These are phyloP conservation scores for Sarcophaga caerulescens DNA, from an alignment of 2,888 invertebrate genomes.

Conservation along the genomic window DNA sequence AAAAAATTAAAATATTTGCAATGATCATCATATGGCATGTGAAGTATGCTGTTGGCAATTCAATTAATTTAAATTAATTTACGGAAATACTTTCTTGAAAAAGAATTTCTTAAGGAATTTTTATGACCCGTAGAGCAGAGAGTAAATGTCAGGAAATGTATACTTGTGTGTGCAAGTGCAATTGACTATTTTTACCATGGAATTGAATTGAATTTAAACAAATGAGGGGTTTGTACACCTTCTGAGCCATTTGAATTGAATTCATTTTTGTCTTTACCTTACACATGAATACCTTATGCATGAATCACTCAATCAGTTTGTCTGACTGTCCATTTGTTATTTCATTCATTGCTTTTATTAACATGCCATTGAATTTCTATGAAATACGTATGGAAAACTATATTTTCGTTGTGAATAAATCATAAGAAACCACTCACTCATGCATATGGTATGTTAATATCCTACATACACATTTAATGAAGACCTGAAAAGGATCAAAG, in stretches of 20 bases:
- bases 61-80: conserved; percentile 58
- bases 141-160: not conserved
- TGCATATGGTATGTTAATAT: too few species aligned
- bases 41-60: conserved; percentile 46
- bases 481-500: not conserved
- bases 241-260: conserved; percentile 7
- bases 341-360: too few species aligned
- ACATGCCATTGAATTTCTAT: too few species aligned
- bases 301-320: too few species aligned
- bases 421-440: too few species aligned
- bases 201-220: not conserved
- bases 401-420: too few species aligned
- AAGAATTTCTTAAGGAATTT: not conserved
- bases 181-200: not conserved
- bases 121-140: not conserved
- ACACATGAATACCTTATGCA: too few species aligned
- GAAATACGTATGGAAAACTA: too few species aligned
- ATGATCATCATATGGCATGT: conserved; percentile 45
- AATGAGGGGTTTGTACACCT: not conserved
- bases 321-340: too few species aligned
- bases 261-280: not conserved
- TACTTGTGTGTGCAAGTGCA: too few species aligned
- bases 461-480: not conserved
- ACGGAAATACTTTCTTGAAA: not conserved
- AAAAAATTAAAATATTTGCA: conserved; percentile 27